phyloP scores from a whole-genome alignment of 2,113 vertebrate genomes.

The Halcyon malimbica region DNA sequence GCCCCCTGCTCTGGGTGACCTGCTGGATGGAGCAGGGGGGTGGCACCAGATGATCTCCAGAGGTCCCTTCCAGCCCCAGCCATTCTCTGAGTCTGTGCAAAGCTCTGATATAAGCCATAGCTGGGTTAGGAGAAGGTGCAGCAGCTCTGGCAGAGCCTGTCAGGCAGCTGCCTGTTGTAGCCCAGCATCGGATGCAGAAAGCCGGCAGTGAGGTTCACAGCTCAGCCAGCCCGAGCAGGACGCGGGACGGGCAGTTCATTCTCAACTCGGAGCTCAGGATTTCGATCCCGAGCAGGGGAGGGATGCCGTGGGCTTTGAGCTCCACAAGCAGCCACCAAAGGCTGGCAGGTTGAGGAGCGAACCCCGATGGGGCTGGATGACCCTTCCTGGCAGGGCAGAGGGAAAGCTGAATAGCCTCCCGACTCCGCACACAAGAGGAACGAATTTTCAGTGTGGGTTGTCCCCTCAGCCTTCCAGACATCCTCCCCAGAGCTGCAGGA shows the following conservation, averaged over 20 bases:
- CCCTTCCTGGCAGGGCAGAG: not conserved
- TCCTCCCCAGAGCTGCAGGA: not conserved
- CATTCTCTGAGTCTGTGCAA: not conserved
- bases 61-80: not conserved
- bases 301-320: fast-evolving
- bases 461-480: not conserved
- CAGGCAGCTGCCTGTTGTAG: too few species aligned
- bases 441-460: not conserved
- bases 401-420: not conserved
- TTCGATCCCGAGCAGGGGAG: not conserved
- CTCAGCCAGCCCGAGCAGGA: fast-evolving
- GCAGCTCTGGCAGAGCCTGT: not conserved
- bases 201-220: not conserved
- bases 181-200: too few species aligned
- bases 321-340: not conserved
- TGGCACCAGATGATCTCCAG: not conserved
- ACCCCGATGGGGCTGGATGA: not conserved
- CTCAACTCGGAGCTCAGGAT: not conserved
- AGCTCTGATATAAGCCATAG: not conserved
- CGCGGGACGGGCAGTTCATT: not conserved
- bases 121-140: not conserved
- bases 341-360: not conserved
- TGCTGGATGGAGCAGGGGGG: not conserved
- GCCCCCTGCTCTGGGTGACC: not conserved
- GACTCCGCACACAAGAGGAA: fast-evolving